Base-by-base conservation (phyloP, 2,113 vertebrate genomes). In the Serinus canaria region DNA sequence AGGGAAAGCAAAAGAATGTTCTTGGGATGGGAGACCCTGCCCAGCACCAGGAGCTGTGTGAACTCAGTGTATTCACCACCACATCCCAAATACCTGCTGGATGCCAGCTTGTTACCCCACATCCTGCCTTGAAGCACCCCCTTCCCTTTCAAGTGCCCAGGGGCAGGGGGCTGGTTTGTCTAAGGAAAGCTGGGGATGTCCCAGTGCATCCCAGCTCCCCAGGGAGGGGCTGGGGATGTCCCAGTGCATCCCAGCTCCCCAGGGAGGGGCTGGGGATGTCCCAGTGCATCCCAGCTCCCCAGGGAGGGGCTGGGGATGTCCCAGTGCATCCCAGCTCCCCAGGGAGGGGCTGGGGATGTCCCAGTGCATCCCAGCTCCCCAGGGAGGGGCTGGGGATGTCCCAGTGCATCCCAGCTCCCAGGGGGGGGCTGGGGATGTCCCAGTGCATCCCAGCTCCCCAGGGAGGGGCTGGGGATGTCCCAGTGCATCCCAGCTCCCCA, bases 1-100 rank as follows among this genome's bases (percentile, higher is more conserved):
- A 67, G 11, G 56, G 33, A 90, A n/a, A 47, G 30, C 33, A 19
- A 41, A 37, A 22, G 1, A 11, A 43, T 3, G 7, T 14, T 49
- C 22, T 23, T 7, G 28, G 58, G 30, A 17, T 28, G 46, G 39
- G 59, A 47, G 23, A 63, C 2, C 4, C 28, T 9, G 12, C 52
- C 39, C 31, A 3, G 19, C 14, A 4, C 16, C 44, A 59, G 47
- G 7, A 85, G 33, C 63, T 28, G 3, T 0, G 10, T 0, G 0
- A 68, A 16, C 7, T 5, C 12, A 0, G 3, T 2, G 13, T 17
- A 8, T 13, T 37, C 9, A 0, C 17, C 47, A 47, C 3, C 11
- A 0, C 74, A 62, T 7, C 62, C 53, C 17, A 1, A 28, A 15
- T 6, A 20, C 2, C 0, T 41, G 15, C 74, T 60, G 66, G 31